Evolutionary conservation across 2,113 vertebrate species (phyloP), one percentile per base, ranked within the genome.

Genomic region (Alethe castanea): DNA sequence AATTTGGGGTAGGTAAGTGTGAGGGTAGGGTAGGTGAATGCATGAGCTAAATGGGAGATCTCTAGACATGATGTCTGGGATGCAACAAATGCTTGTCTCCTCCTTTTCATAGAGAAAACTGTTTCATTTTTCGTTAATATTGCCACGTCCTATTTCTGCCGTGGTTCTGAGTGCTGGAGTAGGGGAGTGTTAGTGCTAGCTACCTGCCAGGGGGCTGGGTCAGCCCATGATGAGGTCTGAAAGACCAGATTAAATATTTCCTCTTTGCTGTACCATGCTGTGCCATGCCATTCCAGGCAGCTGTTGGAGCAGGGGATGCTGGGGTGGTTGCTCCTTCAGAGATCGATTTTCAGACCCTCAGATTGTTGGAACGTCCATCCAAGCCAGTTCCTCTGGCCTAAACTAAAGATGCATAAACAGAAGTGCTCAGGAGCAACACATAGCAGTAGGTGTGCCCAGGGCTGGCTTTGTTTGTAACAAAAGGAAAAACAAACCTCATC

Each of bases 341-440:
- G 29, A 14, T 42, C 64, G 56, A 6, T 65, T 84, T 64, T 65
- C 17, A 77, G 48, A 31, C 35, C 25, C 5, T 2, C 31, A 25
- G n/a, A 14, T 13, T 82, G 22, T 40, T 72, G 29, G 5, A 24
- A 47, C 29, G 44, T 80, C 47, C 4, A 2, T 62, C 69, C 33
- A 50, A 22, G 29, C 40, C 20, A 3, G 61, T n/a, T 9, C 8
- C 25, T 70, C 70, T 42, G 24, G 9, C 61, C 56, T 57, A 48
- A 71, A 48, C 19, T 3, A 1, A 81, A 71, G 23, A 6, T 14
- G 8, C 35, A 22, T 64, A 47, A 50, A 77, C 67, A 74, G 38
- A 70, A 92, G 25, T 1, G 0, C 44, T 36, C 28, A 45, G 47
- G 44, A 67, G 25, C 1, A 3, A n/a, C 17, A 22, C 1, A 0